Base-by-base conservation (phyloP, 2,797 vertebrate genomes). In the Pachyuromys duprasi region DNA sequence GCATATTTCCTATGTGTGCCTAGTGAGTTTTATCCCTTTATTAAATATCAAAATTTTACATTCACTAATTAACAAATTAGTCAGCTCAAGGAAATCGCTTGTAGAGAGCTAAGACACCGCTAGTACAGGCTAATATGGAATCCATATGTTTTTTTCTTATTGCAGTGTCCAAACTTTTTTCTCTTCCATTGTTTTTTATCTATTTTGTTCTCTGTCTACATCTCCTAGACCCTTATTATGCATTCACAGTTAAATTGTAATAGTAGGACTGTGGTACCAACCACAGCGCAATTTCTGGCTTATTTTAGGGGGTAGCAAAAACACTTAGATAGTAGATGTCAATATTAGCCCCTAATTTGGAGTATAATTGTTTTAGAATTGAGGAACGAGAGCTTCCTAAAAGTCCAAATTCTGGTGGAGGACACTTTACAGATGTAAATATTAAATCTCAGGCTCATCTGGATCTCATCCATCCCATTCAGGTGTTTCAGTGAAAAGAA, bases 331-430 rank as follows among this genome's bases (percentile, higher is more conserved):
- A 42, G 83, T 55, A 63, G 15, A 86, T 20, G 39, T 74, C 49
- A 62, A 31, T 67, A 11, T 63, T 57, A 94, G 39, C 4, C 8
- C 31, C 57, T 78, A 18, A 31, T 79, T 92, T 76, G 86, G 53
- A 79, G 11, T 79, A 93, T 60, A 81, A 65, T 62, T 81, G 33
- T 95, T 93, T 96, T 74, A 79, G 84, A 69, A 36, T 63, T 69
- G 63, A 83, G 82, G 17, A 92, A 49, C 13, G 4, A 8, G 39
- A 53, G 14, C 1, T 72, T 72, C 62, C 33, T 76, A 91, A 83
- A 87, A 60, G 28, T 86, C 55, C 36, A 94, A 78, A 74, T 36
- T 36, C 74, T 20, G 88, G 62, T 88, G 33, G 8, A 75, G 69
- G 2, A 28, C 33, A 70, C 9, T 49, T 90, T 53, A 67, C 24